Evolutionary conservation across 2,113 vertebrate genomes (phyloP), one percentile per base, ranked within the genome.

Genomic region (Melanostigma gelatinosum): DNA sequence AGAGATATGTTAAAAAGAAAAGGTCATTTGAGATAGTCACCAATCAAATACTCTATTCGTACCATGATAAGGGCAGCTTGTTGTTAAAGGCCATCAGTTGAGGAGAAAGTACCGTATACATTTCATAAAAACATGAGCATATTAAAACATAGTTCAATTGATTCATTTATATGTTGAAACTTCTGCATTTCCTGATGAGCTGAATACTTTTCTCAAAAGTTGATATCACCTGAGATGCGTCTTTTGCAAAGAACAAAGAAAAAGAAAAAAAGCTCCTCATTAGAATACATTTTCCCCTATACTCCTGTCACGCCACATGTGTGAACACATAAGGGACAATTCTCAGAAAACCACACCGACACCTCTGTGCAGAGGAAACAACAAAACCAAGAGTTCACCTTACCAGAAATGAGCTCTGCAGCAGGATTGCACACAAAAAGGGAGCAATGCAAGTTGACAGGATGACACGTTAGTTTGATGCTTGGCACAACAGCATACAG

Each of bases 321-420:
- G 16, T 34, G 27, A 2, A 50, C n/a, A 18, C 40, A 75, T 1
- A 29, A 42, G 75, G 64, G 65, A 72, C 60, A 87, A 61, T 93
- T 93, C 86, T 86, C 63, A 88, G 92, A 91, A 94, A 93, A 84
- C 82, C 81, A 0, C 89, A 79, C 0, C 81, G 34, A 77, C 86
- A 90, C 85, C 74, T 92, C 68, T 69, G 2, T 52, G 32, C 80
- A 71, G 40, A 88, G 87, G 82, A 89, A 92, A 86, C 54, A 85
- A 62, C 76, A 75, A 68, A 90, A 77, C 65, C 71, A 69, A 79
- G 58, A 65, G 27, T 69, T 74, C 80, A 77, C 65, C 46, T 94
- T 89, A 93, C 90, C 85, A 92, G 92, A 94, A 94, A 93, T 88
- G 80, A 88, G 82, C 65, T 54, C 11, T 11, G 62, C 50, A 50